These are phyloP conservation scores for Anorthoa munda DNA, from an alignment of 2,888 invertebrate species.

Conservation along the genomic window DNA sequence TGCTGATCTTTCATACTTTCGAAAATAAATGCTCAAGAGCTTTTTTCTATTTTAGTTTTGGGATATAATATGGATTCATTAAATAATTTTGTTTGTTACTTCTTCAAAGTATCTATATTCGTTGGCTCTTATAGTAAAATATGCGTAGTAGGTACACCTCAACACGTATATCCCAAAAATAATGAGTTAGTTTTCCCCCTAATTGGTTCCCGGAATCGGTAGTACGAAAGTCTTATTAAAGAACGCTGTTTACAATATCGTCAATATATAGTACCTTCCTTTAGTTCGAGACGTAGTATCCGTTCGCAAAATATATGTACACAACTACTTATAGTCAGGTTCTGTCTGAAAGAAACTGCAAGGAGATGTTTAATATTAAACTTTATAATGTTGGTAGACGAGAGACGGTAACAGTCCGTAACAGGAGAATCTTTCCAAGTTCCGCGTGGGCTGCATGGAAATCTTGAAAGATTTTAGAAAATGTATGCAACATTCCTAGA, in stretches of 20 bases:
- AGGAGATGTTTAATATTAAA: not conserved
- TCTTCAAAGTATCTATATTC: not conserved
- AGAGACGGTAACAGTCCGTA: not conserved
- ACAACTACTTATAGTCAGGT: no score
- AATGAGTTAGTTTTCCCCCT: not conserved
- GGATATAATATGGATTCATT: not conserved
- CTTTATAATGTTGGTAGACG: not conserved
- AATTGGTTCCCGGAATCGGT: not conserved
- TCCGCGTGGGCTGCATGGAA: not conserved
- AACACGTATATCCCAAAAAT: not conserved
- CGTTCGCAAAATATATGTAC: not conserved
- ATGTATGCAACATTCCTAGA: not conserved
- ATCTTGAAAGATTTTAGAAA: not conserved
- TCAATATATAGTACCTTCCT: not conserved
- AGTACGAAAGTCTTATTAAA: not conserved
- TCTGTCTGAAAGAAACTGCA: not conserved
- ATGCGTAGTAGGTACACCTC: no score
- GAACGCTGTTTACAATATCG: not conserved
- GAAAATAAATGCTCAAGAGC: no score
- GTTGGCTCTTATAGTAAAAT: not conserved
- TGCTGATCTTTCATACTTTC: no score
- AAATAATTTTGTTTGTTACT: not conserved
- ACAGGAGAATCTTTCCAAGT: not conserved
- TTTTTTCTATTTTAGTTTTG: no score
- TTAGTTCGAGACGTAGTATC: not conserved